A percentile compares a stretch with the other conserved stretches of the same genome.
Evolutionary conservation across 1,140 invertebrate species (phyloP).

Genomic region (Aphelinus certus): DNA sequence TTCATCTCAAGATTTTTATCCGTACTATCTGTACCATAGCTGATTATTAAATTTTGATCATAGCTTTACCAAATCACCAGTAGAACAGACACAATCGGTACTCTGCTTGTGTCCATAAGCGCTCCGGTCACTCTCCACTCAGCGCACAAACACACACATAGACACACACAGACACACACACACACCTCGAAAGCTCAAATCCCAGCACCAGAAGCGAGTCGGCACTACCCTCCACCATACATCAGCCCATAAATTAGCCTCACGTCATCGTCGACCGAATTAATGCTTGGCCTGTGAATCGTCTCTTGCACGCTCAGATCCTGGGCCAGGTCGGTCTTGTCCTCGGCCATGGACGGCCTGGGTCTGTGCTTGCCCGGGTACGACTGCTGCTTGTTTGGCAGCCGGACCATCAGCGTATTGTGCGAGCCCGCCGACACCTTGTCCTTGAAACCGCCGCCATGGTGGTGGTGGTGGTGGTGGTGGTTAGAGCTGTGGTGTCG

Average conservation of each 20-base stretch:
- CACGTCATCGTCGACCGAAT: constrained; percentile 56
- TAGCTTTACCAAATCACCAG: no score
- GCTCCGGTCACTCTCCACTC: no score
- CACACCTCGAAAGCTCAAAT: no score
- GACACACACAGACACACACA: no score
- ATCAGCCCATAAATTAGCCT: constrained; percentile 30
- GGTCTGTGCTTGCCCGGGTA: constrained; percentile 46
- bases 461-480: constrained; percentile 34
- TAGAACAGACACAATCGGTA: no score
- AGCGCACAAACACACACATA: no score
- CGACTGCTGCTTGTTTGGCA: constrained; percentile 53
- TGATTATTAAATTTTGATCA: no score
- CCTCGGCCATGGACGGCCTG: constrained; percentile 46
- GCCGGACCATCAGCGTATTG: constrained; percentile 52
- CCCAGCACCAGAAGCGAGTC: no score
- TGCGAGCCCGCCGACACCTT: constrained; percentile 50
- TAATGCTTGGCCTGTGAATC: constrained; percentile 56
- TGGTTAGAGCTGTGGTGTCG: constrained; percentile 36
- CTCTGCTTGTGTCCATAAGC: no score
- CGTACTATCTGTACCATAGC: no score
- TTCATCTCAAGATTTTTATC: no score
- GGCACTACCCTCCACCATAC: no score
- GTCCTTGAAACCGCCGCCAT: constrained; percentile 54
- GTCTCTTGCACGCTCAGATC: constrained; percentile 58
- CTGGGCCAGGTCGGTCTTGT: constrained; percentile 47